Base-by-base conservation (phyloP, 2,113 vertebrate genomes). In the Dendrocopos noguchii region DNA sequence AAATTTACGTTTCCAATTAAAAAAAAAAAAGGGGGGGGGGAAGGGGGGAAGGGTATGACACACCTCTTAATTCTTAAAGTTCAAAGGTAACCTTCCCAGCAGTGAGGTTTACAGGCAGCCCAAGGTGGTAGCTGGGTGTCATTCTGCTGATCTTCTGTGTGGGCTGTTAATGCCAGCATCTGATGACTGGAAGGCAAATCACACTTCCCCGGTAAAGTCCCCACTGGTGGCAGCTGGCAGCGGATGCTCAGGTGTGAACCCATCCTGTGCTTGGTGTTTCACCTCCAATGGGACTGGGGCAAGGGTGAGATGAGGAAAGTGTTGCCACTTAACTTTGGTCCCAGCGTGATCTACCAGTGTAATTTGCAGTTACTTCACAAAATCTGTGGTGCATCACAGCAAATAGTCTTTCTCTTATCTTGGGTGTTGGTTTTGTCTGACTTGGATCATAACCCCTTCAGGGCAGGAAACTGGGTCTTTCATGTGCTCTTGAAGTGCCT, bases 241-340 rank as follows among this genome's bases (percentile, higher is more conserved):
- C 2, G 6, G 34, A 3, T 1, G 19, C n/a, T 47, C 9, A 10
- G 44, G 1, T 28, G 9, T 3, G 63, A 74, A 18, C 52, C 19
- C 53, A 21, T 25, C 10, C 19, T 0, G 3, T 5, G 3, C n/a
- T 7, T 0, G 21, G 24, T 8, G 28, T 39, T 29, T 20, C 36
- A 4, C 34, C 27, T 44, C 10, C 3, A 19, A 2, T 10, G 57
- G 47, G 7, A 31, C 33, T 1, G 0, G 60, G 47, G 15, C 56
- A 10, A 25, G 65, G 78, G 12, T 20, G 65, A 18, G 34, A 13
- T 1, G 0, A 9, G 76, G 25, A 20, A 29, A 28, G n/a, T 2
- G 53, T 15, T 19, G 29, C 42, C 61, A 0, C 18, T 27, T 7
- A 11, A 11, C 65, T 77, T 66, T 10, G 70, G 80, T 60, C 21